A percentile compares a stretch with the other conserved stretches of the same genome.
These are phyloP conservation scores for Hafferia zeledoni DNA, from an alignment of 2,797 vertebrate genomes.

Conservation along the genomic window DNA sequence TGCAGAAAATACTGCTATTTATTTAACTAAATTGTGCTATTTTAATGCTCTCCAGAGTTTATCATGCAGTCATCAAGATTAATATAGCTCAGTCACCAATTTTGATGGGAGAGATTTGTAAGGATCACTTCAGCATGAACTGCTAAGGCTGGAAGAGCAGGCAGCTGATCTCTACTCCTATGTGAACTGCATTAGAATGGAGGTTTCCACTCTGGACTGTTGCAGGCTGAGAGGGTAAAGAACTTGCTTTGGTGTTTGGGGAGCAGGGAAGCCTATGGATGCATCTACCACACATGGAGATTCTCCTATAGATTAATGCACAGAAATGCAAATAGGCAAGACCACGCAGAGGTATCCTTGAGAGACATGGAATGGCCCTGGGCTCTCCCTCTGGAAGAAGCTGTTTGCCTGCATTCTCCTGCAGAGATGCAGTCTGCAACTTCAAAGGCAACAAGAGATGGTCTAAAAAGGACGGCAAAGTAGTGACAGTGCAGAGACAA, in stretches of 20 bases:
- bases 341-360: background rate
- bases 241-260: background rate
- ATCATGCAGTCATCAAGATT: background rate
- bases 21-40: background rate
- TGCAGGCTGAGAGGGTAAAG: background rate
- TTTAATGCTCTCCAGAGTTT: background rate
- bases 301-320: background rate
- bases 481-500: background rate
- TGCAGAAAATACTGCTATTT: background rate
- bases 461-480: constrained; percentile 31
- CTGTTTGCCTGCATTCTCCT: constrained; percentile 36
- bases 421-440: constrained; percentile 64
- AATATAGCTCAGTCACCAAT: background rate
- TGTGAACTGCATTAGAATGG: background rate
- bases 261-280: background rate
- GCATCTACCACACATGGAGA: background rate
- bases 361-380: background rate
- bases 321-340: background rate
- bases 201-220: background rate
- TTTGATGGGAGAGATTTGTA: background rate
- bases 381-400: background rate
- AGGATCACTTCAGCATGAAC: background rate
- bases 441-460: constrained; percentile 70
- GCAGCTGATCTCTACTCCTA: background rate
- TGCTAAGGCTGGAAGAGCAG: background rate